Percentiles rank a stretch among this genome's conserved stretches.
These are phyloP conservation scores for Ramphastos sulfuratus DNA, from an alignment of 2,113 vertebrate species.

Conservation along the genomic window DNA sequence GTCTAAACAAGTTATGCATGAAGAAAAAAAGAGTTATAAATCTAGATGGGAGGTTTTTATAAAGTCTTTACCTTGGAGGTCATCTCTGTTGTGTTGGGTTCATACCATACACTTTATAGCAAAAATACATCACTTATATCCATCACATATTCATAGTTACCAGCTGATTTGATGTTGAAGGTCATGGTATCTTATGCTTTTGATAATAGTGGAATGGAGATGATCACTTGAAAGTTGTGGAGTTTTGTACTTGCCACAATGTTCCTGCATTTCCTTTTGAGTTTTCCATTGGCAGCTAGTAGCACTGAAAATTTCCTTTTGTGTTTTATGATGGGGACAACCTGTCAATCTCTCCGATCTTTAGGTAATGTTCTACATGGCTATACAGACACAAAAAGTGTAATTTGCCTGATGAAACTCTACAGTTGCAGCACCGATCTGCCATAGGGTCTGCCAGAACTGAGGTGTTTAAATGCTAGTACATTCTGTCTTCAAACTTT, in stretches of 20 bases:
- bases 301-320: not conserved
- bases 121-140: not conserved
- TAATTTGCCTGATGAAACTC: not conserved
- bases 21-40: not conserved
- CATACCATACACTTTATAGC: not conserved
- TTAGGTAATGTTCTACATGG: not conserved
- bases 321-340: not conserved
- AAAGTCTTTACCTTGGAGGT: not conserved
- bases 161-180: conserved; percentile 10
- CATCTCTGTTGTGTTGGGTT: conserved; percentile 1
- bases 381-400: not conserved
- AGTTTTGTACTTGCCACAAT: not conserved
- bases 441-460: not conserved
- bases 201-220: not conserved
- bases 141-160: too few species aligned
- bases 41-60: conserved; percentile 15
- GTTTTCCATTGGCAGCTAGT: not conserved
- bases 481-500: not conserved
- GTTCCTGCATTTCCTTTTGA: not conserved
- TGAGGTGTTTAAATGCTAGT: not conserved
- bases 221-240: not conserved
- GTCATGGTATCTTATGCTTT: not conserved
- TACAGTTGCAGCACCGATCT: not conserved
- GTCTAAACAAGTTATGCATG: not conserved
- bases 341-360: not conserved